Percentiles rank a stretch among this genome's conserved stretches.
Conservation (phyloP, 2,113 vertebrate species). For the Coryphaenoides rupestris region DNA sequence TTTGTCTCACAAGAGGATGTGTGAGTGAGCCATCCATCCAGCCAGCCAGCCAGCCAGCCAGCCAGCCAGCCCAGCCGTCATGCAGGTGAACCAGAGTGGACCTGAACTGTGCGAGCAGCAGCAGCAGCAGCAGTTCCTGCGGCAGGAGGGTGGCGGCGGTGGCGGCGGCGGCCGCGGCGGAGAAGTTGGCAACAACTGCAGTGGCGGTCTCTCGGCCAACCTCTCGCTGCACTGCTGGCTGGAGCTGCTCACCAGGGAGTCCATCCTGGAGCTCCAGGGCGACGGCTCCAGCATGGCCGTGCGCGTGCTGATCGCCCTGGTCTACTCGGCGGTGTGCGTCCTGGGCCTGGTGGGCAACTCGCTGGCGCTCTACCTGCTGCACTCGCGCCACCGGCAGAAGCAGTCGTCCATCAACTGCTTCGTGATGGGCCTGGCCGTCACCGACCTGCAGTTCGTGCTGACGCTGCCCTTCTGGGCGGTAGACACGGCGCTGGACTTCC, state of each 20-base stretch:
- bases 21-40: slow-evolving; percentile 32
- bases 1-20: slow-evolving; percentile 14
- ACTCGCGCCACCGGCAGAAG: slow-evolving; percentile 70
- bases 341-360: slow-evolving; percentile 78
- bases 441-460: slow-evolving; percentile 79
- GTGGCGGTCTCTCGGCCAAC: slow-evolving; percentile 47
- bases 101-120: slow-evolving; percentile 59
- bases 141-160: background rate
- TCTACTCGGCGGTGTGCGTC: slow-evolving; percentile 77
- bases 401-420: slow-evolving; percentile 78
- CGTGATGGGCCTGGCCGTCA: slow-evolving; percentile 78
- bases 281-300: slow-evolving; percentile 66
- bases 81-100: slow-evolving; percentile 61
- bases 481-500: slow-evolving; percentile 79
- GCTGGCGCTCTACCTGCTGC: slow-evolving; percentile 76
- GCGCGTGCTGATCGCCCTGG: slow-evolving; percentile 72
- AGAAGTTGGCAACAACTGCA: slow-evolving; percentile 55
- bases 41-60: slow-evolving; percentile 24
- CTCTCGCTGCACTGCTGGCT: slow-evolving; percentile 76
- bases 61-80: slow-evolving; percentile 48
- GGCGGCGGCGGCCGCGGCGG: slow-evolving; percentile 22
- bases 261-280: slow-evolving; percentile 64
- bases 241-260: slow-evolving; percentile 69
- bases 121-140: slow-evolving; percentile 25
- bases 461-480: slow-evolving; percentile 81